Percentiles rank a stretch among this genome's conserved stretches.
These are phyloP conservation scores for Calidris pygmaea DNA, from an alignment of 2,113 vertebrate species.

Conservation along the genomic window DNA sequence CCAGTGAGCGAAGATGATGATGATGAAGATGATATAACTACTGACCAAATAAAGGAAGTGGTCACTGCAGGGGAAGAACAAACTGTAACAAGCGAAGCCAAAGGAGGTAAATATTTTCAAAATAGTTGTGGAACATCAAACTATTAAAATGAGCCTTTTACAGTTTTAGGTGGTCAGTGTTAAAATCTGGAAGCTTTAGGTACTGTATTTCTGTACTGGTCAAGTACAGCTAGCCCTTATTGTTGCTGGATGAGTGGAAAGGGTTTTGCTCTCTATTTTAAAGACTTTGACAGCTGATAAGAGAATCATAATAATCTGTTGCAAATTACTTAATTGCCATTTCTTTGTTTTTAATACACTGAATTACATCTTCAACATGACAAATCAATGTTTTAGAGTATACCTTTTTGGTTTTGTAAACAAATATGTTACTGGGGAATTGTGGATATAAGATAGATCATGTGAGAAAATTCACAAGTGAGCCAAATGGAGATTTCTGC, in stretches of 20 bases:
- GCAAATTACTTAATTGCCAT: neutral
- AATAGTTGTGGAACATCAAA: neutral
- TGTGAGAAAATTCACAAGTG: neutral
- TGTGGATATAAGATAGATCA: neutral
- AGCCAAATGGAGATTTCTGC: neutral
- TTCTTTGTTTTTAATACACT: neutral
- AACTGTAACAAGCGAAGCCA: constrained; percentile 56
- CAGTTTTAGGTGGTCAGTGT: neutral
- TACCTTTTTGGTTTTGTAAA: neutral
- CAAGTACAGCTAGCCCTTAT: neutral
- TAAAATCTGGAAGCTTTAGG: neutral
- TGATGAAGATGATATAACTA: neutral
- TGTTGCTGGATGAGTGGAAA: neutral
- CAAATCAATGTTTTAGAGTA: neutral
- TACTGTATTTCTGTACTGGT: neutral
- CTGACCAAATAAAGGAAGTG: constrained; percentile 35
- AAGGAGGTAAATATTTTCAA: constrained; percentile 76
- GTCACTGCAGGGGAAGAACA: constrained; percentile 33
- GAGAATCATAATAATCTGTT: neutral
- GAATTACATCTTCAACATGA: neutral
- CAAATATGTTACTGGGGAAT: neutral
- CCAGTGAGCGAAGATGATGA: constrained; percentile 49
- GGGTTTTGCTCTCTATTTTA: neutral
- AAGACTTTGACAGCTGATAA: neutral
- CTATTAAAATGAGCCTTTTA: neutral